Evolutionary conservation across 35 echinoderm and acorn worm species (phyloP).

Genomic region (Lytechinus pictus): DNA sequence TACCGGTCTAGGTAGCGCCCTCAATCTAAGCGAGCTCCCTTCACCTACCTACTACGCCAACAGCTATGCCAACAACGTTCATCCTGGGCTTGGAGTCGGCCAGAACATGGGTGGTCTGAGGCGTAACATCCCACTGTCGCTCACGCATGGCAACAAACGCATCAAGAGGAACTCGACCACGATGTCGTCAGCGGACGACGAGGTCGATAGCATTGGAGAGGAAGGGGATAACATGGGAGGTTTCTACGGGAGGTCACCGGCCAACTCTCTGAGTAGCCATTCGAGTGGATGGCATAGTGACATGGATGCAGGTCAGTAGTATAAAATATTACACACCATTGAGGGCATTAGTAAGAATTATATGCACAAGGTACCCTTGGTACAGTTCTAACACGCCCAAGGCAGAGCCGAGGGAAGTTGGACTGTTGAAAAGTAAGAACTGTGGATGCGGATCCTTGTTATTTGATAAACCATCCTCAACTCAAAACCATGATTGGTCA

Average conservation of each 20-base stretch:
- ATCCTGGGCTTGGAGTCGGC: not conserved
- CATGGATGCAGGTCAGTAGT: conserved; percentile 73
- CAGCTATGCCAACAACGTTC: conserved; percentile 74
- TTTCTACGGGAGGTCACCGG: conserved; percentile 86
- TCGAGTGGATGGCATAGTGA: conserved; percentile 96
- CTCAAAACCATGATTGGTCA: no score
- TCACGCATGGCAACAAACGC: conserved; percentile 70
- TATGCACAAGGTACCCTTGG: no score
- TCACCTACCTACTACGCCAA: conserved; percentile 66
- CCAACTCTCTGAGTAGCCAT: conserved; percentile 89
- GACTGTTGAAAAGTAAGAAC: no score
- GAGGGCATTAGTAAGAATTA: no score
- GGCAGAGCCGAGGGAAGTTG: no score
- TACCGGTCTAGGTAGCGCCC: conserved; percentile 25
- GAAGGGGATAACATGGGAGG: conserved; percentile 73
- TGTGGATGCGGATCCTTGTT: no score
- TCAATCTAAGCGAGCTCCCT: conserved; percentile 65
- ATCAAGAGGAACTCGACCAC: conserved; percentile 97
- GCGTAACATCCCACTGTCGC: conserved; percentile 55
- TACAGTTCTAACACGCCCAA: no score
- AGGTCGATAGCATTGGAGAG: conserved; percentile 89
- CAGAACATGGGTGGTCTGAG: conserved; percentile 61
- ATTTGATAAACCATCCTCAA: no score
- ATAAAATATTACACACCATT: not conserved
- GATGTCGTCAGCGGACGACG: conserved; percentile 89